Evolutionary conservation across 2,888 invertebrate genomes (phyloP), one percentile per base, ranked within the genome.

Genomic region (Neria commutata): DNA sequence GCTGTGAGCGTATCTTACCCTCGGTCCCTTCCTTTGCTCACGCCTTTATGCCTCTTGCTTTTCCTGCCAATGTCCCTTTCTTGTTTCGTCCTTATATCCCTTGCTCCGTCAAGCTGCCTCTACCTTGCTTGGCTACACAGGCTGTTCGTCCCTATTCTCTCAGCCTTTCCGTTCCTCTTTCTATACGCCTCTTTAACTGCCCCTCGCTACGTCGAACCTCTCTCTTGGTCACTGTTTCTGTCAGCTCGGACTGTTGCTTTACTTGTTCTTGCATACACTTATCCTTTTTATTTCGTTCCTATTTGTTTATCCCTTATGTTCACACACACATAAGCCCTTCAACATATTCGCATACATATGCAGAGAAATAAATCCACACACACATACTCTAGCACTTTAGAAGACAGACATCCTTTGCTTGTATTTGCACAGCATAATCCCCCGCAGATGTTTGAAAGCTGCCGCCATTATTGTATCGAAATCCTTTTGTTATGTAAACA

Each of bases 401-500:
- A n/a, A n/a, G n/a, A n/a, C n/a, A n/a, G n/a, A n/a, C n/a, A n/a
- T n/a, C n/a, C n/a, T n/a, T n/a, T n/a, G n/a, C n/a, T n/a, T n/a
- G n/a, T n/a, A n/a, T n/a, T n/a, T n/a, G n/a, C n/a, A n/a, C 42
- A 19, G 17, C 21, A 42, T 42, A 42, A 42, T 42, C 42, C 42
- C 42, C 4, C 37, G 42, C 42, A 42, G 17, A 21, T 42, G 17
- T 42, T 42, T 4, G 17, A 14, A 3, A 21, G 17, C 37, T 19
- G 3, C 6, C 19, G 19, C 4, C 42, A 6, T 42, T 42, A 42
- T 42, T 42, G 42, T 5, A 21, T n/a, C n/a, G 3, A 42, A 42
- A 42, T 42, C 42, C 42, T 42, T 42, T 42, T 19, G 42, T 19
- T 42, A 42, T 42, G 42, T 42, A 19, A 42, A 42, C 42, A 42